Conservation (phyloP, 1,140 invertebrate species). For the Solenopsis invicta region DNA sequence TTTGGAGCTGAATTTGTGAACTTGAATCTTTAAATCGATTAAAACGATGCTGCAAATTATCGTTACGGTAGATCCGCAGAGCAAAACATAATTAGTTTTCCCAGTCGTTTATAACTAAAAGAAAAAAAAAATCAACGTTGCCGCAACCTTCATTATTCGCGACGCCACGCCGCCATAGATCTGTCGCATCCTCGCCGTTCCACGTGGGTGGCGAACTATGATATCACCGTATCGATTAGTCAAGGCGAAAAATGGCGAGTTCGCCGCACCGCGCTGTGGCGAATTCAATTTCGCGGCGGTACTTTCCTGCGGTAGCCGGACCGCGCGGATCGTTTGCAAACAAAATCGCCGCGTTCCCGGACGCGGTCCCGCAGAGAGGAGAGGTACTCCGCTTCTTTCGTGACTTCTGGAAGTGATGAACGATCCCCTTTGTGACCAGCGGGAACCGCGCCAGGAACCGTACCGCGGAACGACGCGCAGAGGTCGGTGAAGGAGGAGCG, state of each 20-base stretch:
- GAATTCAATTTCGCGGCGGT: constrained; percentile 60
- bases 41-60: constrained; percentile 5
- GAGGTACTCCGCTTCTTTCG: constrained; percentile 69
- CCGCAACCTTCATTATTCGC: constrained; percentile 47
- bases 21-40: neutral
- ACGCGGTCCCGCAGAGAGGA: constrained; percentile 2
- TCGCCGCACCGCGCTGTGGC: constrained; percentile 47
- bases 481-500: constrained; percentile 34
- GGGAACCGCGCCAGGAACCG: constrained; percentile 50
- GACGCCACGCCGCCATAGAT: constrained; percentile 9
- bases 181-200: constrained; percentile 31
- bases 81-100: constrained; percentile 18
- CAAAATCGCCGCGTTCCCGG: constrained; percentile 46
- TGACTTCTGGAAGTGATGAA: constrained; percentile 80
- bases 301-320: constrained; percentile 46
- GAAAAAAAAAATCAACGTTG: constrained; percentile 26
- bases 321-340: constrained; percentile 58
- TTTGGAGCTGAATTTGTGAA: neutral
- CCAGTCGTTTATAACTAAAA: neutral
- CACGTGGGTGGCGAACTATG: constrained; percentile 49
- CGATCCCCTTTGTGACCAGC: constrained; percentile 72
- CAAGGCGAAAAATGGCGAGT: constrained; percentile 52
- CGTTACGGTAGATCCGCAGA: neutral
- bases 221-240: constrained; percentile 59
- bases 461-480: constrained; percentile 40